phyloP scores from a whole-genome alignment of 2,888 invertebrate genomes.

The Salpingus planirostris region DNA sequence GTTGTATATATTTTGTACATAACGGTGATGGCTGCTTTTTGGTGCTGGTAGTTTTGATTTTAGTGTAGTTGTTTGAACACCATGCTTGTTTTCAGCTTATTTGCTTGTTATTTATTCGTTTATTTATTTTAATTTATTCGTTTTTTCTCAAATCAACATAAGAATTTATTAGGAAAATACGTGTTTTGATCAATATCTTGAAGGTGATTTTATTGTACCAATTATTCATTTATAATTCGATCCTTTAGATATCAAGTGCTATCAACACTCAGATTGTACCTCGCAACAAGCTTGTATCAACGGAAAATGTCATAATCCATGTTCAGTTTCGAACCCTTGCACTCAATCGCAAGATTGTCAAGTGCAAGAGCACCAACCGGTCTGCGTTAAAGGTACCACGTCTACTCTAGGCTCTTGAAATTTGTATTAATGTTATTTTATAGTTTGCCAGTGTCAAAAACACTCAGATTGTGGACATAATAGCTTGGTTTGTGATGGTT shows the following conservation, averaged over 20 bases:
- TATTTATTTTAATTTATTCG: too few species aligned
- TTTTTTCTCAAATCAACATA: too few species aligned
- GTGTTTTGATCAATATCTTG: neutral
- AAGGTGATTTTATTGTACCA: neutral
- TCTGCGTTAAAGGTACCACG: conserved; percentile 67
- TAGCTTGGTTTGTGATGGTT: conserved; percentile 58
- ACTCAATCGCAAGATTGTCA: conserved; percentile 67
- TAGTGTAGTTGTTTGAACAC: too few species aligned
- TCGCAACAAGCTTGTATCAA: conserved; percentile 69
- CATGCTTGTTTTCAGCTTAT: conserved; percentile 16
- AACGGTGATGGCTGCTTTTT: conserved; percentile 7
- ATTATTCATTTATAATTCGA: conserved; percentile 2
- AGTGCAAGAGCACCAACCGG: conserved; percentile 73
- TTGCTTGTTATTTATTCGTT: conserved; percentile 15
- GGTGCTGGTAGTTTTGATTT: conserved; percentile 7
- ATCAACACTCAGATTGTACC: conserved; percentile 71
- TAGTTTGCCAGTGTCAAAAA: conserved; percentile 64
- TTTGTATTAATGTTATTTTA: conserved; percentile 17
- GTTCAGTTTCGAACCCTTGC: conserved; percentile 67
- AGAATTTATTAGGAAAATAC: too few species aligned
- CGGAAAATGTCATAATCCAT: conserved; percentile 74
- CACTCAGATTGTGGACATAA: conserved; percentile 55
- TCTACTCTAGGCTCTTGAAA: conserved; percentile 4
- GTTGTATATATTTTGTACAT: conserved; percentile 18
- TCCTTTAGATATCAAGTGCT: conserved; percentile 65